These are phyloP conservation scores for Syncerus caffer DNA, from an alignment of 2,797 vertebrate genomes.

Conservation along the genomic window DNA sequence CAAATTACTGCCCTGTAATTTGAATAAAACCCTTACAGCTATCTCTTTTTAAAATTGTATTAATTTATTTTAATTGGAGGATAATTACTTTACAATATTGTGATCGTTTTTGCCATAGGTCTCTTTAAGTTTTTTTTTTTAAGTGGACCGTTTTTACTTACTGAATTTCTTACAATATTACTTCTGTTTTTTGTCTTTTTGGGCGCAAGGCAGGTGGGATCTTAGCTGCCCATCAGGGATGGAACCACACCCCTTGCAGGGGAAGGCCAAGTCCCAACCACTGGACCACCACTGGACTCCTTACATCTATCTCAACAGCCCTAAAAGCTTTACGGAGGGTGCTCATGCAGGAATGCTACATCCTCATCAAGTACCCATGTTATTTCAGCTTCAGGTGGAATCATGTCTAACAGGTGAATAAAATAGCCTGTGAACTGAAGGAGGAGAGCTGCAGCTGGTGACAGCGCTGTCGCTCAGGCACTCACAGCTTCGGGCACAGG, in stretches of 20 bases:
- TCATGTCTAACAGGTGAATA: constrained; percentile 7
- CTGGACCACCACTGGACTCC: not conserved
- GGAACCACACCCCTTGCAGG: fast-evolving
- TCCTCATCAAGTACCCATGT: not conserved
- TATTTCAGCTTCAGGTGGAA: constrained; percentile 29
- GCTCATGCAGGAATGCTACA: not conserved
- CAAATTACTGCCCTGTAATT: not conserved
- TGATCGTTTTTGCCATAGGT: not conserved
- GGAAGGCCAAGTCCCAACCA: not conserved
- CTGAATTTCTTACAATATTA: not conserved
- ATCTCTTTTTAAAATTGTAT: not conserved
- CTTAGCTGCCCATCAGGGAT: not conserved
- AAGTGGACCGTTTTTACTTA: not conserved
- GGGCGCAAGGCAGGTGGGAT: not conserved
- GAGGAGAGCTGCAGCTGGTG: not conserved
- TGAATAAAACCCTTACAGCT: not conserved
- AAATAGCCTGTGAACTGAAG: not conserved
- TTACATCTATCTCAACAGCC: not conserved
- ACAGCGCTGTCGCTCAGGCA: not conserved
- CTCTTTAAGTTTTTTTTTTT: not conserved
- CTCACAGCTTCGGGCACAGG: not conserved
- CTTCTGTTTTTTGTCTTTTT: not conserved
- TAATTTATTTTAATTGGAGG: not conserved
- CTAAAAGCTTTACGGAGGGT: not conserved
- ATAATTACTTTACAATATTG: not conserved